phyloP scores from a whole-genome alignment of 2,797 vertebrate genomes.

The Pseudochaenichthys georgianus region DNA sequence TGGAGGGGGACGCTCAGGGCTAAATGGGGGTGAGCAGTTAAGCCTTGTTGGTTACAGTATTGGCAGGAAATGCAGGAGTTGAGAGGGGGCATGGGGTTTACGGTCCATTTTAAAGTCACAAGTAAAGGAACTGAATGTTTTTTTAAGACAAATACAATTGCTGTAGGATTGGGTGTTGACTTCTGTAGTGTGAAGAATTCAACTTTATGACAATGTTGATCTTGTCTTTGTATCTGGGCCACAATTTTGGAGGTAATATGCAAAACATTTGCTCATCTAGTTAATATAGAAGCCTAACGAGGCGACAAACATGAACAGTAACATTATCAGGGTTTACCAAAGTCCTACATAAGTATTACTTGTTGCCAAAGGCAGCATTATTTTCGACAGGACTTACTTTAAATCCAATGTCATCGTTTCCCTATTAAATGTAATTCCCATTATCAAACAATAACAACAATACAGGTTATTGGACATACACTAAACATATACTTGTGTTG shows the following conservation, averaged over 20 bases:
- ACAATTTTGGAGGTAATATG: neutral
- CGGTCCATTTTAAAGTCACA: constrained; percentile 33
- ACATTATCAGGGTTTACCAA: neutral
- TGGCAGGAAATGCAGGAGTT: constrained; percentile 59
- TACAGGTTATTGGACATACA: no score
- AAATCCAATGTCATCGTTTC: no score
- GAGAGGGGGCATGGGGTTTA: constrained; percentile 7
- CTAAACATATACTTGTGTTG: no score
- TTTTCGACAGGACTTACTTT: no score
- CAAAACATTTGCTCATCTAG: neutral
- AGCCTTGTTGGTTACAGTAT: constrained; percentile 73
- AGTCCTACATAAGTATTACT: no score
- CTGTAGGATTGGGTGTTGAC: neutral
- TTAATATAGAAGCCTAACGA: neutral
- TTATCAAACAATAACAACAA: no score
- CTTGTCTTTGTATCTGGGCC: neutral
- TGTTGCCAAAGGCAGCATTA: no score
- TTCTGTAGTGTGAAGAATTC: neutral
- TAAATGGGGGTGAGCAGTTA: constrained; percentile 75
- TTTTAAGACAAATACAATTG: neutral
- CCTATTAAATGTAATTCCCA: no score
- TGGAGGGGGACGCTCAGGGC: constrained; percentile 57
- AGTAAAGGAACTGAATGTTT: constrained; percentile 10
- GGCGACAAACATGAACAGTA: neutral
- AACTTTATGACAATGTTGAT: neutral